These are phyloP conservation scores for Melitaea cinxia DNA, from an alignment of 1,140 invertebrate species.

Conservation along the genomic window DNA sequence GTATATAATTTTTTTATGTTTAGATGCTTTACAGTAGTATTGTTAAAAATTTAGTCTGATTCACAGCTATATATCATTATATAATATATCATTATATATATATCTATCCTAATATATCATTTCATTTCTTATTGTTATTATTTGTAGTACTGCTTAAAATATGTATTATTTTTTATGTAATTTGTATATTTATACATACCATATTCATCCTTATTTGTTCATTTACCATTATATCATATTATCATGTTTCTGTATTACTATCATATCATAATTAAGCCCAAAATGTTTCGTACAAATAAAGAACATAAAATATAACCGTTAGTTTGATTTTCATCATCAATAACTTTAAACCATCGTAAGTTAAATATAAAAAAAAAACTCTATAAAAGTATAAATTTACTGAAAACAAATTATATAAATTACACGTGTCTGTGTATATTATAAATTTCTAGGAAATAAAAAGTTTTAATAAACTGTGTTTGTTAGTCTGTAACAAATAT, in stretches of 20 bases:
- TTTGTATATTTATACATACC: constrained; percentile 25
- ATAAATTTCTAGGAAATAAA: too few relatives aligned
- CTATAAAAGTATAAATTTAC: too few relatives aligned
- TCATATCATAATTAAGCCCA: background rate
- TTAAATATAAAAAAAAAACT: too few relatives aligned
- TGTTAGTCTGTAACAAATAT: too few relatives aligned
- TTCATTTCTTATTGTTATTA: constrained; percentile 17
- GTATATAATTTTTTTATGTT: constrained; percentile 34
- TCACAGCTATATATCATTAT: too few relatives aligned
- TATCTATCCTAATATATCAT: constrained; percentile 31
- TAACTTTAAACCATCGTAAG: too few relatives aligned
- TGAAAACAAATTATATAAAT: too few relatives aligned
- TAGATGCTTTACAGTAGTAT: constrained; percentile 3
- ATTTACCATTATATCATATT: constrained; percentile 26
- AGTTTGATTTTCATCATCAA: constrained; percentile 22
- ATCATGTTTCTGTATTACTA: background rate
- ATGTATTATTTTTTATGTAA: constrained; percentile 6
- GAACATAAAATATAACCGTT: constrained; percentile 49
- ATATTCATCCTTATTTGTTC: constrained; percentile 35
- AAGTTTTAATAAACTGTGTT: too few relatives aligned
- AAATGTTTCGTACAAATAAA: constrained; percentile 72
- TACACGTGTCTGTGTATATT: too few relatives aligned
- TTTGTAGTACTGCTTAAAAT: constrained; percentile 17
- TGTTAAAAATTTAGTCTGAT: constrained; percentile 27
- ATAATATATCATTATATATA: too few relatives aligned